Evolutionary conservation across 2,797 vertebrate genomes (phyloP), one percentile per base, ranked within the genome.

Genomic region (Pelobates cultripes): DNA sequence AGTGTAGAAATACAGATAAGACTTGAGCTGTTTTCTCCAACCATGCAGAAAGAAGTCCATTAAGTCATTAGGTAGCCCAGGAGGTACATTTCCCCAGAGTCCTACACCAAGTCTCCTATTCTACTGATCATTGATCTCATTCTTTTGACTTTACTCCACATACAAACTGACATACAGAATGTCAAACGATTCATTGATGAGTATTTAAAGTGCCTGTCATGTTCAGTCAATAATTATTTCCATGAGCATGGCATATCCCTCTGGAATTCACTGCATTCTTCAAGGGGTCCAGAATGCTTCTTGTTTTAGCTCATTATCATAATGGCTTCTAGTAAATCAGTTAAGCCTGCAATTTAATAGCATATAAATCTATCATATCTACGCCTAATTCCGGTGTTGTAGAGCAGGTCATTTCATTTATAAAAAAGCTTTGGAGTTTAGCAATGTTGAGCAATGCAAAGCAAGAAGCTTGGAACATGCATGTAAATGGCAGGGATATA

Each of bases 11-110:
- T n/a, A 40, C 17, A 64, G 61, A 64, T 40, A 64, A 28, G 61
- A 10, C 40, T 43, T 6, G 12, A 64, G 7, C 61, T 28, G n/a
- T 2, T 64, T 64, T 64, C 61, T 64, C 61, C 61, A 64, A 40
- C 61, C 61, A 64, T 64, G 61, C 17, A 14, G 61, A 64, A 40
- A 64, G n/a, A 40, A 64, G 61, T 64, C 61, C 61, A 64, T 64
- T 64, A 64, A 64, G 17, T 64, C 61, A 64, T 64, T 64, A 64
- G n/a, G n/a, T 28, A 28, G 61, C n/a, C 17, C 61, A 64, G 6
- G 28, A 64, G 61, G 15, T 4, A 60, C 4, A 10, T 40, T 64
- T 64, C 61, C 61, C 61, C 14, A 8, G 61, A 40, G 61, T 40
- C 17, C 61, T 28, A 7, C 61, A 64, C 14, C 17, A 64, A n/a